Percentiles rank a stretch among this genome's conserved stretches.
Conservation (phyloP, 1,140 invertebrate species). For the Drosophila parabipectinata region DNA sequence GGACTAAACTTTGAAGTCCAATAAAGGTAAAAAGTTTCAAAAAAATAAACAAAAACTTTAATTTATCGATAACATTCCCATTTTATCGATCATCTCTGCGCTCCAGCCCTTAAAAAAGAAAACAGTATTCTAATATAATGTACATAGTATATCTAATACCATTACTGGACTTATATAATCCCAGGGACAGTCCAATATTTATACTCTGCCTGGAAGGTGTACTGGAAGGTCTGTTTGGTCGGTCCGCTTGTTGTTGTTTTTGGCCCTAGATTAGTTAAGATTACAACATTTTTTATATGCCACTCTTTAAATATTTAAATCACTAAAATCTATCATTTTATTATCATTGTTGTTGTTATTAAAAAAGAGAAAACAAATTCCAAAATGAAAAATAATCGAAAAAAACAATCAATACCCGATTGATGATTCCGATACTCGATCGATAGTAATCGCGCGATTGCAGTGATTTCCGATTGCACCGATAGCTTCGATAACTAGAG, state of each 20-base stretch:
- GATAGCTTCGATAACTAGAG: constrained; percentile 35
- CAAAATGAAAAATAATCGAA: constrained; percentile 16
- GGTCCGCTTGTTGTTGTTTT: constrained; percentile 27
- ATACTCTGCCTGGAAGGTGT: too few species aligned
- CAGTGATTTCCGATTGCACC: constrained; percentile 18
- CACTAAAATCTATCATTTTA: constrained; percentile 80
- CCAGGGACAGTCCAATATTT: background rate
- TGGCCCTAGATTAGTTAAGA: constrained; percentile 53
- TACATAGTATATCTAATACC: too few species aligned
- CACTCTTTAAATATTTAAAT: constrained; percentile 64
- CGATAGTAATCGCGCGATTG: constrained; percentile 33
- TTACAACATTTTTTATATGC: constrained; percentile 34
- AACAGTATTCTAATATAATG: background rate
- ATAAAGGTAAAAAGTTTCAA: too few species aligned
- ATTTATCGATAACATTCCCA: too few species aligned
- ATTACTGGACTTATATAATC: background rate
- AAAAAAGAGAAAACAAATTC: constrained; percentile 6
- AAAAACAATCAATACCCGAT: constrained; percentile 5
- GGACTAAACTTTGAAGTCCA: too few species aligned
- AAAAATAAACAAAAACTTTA: too few species aligned
- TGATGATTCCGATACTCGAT: constrained; percentile 30
- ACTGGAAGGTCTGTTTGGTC: background rate
- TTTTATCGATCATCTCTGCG: background rate
- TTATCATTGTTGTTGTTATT: constrained; percentile 79
- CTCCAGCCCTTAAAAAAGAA: background rate